Percentiles rank a stretch among this genome's conserved stretches.
Evolutionary conservation across 2,113 vertebrate species (phyloP).

Genomic region (Leucopsar rothschildi): DNA sequence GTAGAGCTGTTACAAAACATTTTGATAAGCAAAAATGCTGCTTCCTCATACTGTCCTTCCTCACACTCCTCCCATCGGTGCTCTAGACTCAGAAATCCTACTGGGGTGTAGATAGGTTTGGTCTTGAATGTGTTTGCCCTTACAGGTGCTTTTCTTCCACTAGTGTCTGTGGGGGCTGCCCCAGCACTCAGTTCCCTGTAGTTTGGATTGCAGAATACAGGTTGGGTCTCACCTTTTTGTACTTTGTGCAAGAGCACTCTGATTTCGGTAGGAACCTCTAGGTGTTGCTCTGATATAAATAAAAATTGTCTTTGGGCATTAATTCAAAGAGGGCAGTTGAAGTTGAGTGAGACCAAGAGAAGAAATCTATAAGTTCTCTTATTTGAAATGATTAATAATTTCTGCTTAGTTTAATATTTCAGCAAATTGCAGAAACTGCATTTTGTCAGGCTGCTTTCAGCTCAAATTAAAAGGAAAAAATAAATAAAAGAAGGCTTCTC

Average conservation of each 20-base stretch:
- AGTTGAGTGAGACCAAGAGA: conserved; percentile 14
- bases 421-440: conserved; percentile 53
- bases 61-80: not conserved
- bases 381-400: conserved; percentile 57
- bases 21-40: not conserved
- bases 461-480: not conserved
- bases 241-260: not conserved
- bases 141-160: not conserved
- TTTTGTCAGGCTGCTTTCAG: conserved; percentile 19
- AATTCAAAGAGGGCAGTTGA: conserved; percentile 28
- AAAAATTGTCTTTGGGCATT: conserved; percentile 18
- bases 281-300: conserved; percentile 56
- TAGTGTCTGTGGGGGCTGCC: not conserved
- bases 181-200: not conserved
- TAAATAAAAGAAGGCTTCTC: not conserved
- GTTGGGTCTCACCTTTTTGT: not conserved
- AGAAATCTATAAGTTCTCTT: not conserved
- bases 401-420: conserved; percentile 66
- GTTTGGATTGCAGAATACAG: not conserved
- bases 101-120: accelerated
- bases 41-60: not conserved
- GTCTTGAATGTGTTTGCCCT: not conserved
- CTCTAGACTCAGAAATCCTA: not conserved
- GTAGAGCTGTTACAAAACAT: not conserved
- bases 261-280: conserved; percentile 34